A percentile compares a stretch with the other conserved stretches of the same genome.
These are phyloP conservation scores for Muscidifurax raptorellus DNA, from an alignment of 1,140 invertebrate genomes.

Conservation along the genomic window DNA sequence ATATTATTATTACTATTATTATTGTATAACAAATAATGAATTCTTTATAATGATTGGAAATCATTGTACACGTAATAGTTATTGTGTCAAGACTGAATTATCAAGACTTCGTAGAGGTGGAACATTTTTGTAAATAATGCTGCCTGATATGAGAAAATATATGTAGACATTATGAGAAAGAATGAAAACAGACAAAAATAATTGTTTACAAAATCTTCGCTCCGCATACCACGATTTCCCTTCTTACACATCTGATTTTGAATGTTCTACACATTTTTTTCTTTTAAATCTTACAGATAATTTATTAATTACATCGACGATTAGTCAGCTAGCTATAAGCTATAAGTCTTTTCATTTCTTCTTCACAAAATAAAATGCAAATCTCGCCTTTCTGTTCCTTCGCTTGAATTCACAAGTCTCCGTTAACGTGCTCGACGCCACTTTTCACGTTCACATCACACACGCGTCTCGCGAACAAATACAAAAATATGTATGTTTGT, in stretches of 20 bases:
- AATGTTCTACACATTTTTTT: conserved; percentile 34
- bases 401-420: conserved; percentile 17
- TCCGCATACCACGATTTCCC: conserved; percentile 35
- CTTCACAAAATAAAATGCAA: conserved; percentile 47
- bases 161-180: conserved; percentile 65
- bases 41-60: conserved; percentile 57
- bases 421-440: neutral
- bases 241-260: conserved; percentile 26
- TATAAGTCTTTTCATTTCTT: conserved; percentile 47
- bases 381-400: conserved; percentile 23
- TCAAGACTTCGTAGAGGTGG: conserved; percentile 69
- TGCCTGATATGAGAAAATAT: conserved; percentile 65
- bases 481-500: conserved; percentile 42
- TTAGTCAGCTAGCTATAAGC: conserved; percentile 43
- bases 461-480: conserved; percentile 40
- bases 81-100: conserved; percentile 73
- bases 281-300: conserved; percentile 36
- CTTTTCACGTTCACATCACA: neutral
- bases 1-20: conserved; percentile 56
- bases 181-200: conserved; percentile 55
- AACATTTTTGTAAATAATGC: conserved; percentile 73
- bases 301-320: conserved; percentile 47
- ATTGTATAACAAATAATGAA: conserved; percentile 50
- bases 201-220: conserved; percentile 33
- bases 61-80: conserved; percentile 66